These are phyloP conservation scores for Rhorus exstirpatorius DNA, from an alignment of 2,888 invertebrate species.

Conservation along the genomic window DNA sequence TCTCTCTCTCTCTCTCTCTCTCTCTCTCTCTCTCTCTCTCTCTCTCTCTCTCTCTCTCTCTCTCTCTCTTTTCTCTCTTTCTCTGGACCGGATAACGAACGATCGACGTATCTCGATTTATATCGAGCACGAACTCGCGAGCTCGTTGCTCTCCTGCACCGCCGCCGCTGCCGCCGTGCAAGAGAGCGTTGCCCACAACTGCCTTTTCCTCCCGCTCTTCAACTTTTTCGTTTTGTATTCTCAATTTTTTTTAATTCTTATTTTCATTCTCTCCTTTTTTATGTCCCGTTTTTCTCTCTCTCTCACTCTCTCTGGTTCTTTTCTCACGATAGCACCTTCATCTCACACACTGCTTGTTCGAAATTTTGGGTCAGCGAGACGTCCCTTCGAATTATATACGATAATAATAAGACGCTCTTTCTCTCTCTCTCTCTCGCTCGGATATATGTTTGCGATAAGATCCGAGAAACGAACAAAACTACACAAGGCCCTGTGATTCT, in stretches of 20 bases:
- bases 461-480: slow-evolving; percentile 54
- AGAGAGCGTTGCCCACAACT: slow-evolving; percentile 20
- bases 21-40: neutral
- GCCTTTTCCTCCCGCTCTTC: slow-evolving; percentile 18
- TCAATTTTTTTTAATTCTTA: slow-evolving; percentile 30
- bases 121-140: slow-evolving; percentile 71
- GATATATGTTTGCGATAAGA: slow-evolving; percentile 59
- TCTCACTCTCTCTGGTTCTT: slow-evolving; percentile 28
- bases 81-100: slow-evolving; percentile 70
- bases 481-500: slow-evolving; percentile 19
- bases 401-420: slow-evolving; percentile 67
- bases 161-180: slow-evolving; percentile 17
- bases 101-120: slow-evolving; percentile 75
- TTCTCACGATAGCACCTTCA: slow-evolving; percentile 52
- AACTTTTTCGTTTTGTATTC: slow-evolving; percentile 15
- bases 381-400: slow-evolving; percentile 71
- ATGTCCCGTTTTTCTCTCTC: slow-evolving; percentile 21
- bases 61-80: neutral
- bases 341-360: slow-evolving; percentile 56
- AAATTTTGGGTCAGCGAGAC: slow-evolving; percentile 73
- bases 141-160: slow-evolving; percentile 61
- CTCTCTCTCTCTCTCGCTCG: slow-evolving; percentile 26
- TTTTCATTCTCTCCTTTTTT: slow-evolving; percentile 27
- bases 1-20: neutral
- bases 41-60: neutral